Evolutionary conservation across 2,888 invertebrate genomes (phyloP).

Genomic region (Acholoe squamosa): DNA sequence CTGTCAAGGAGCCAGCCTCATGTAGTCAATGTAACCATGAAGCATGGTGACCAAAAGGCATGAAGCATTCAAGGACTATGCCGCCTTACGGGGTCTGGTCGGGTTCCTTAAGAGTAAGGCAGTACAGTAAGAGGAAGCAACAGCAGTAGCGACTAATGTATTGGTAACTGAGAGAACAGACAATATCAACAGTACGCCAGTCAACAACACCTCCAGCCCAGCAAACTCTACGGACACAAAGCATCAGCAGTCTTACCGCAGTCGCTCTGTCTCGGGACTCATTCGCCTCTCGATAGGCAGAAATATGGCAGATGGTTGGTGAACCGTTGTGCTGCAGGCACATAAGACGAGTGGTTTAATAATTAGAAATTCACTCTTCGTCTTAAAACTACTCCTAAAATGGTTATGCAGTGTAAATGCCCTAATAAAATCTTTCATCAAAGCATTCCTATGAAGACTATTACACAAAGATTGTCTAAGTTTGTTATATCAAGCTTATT

Average conservation of each 20-base stretch:
- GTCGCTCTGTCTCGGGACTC: conserved; percentile 54
- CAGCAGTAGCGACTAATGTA: neutral
- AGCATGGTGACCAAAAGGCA: too few species aligned
- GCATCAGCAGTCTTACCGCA: conserved; percentile 45
- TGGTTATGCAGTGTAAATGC: neutral
- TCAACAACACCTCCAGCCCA: too few species aligned
- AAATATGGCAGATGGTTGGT: conserved; percentile 53
- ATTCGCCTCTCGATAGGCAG: conserved; percentile 57
- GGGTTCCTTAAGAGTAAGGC: too few species aligned
- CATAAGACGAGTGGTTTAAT: neutral
- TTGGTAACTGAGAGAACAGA: neutral
- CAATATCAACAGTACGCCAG: neutral
- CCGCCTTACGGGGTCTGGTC: too few species aligned
- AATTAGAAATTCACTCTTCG: neutral
- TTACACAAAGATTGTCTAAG: too few species aligned
- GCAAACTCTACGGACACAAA: too few species aligned
- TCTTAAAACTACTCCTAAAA: neutral
- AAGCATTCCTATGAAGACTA: too few species aligned
- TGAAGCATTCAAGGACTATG: too few species aligned
- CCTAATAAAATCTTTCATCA: neutral
- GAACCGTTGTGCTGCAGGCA: conserved; percentile 43
- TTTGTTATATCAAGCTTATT: too few species aligned
- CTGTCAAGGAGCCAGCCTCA: too few species aligned
- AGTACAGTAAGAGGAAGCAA: neutral
- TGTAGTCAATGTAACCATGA: too few species aligned